Base-by-base conservation (phyloP, 53 echinoderm and acorn worm genomes). In the Holothuria leucospilota region DNA sequence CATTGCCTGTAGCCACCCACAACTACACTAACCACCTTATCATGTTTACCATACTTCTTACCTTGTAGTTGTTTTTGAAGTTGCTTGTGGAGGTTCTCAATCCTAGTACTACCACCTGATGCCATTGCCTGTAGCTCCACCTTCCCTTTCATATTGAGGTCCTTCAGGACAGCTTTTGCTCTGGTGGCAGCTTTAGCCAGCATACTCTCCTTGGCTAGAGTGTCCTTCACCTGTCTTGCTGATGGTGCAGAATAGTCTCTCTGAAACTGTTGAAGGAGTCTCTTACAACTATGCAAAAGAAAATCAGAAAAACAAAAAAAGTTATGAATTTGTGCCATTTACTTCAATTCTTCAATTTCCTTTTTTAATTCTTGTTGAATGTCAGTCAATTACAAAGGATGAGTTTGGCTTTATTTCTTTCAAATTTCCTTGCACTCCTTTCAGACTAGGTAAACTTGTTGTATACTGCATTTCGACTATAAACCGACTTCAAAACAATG, bases 1-100 rank as follows among this genome's bases (percentile, higher is more conserved):
- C 8, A 15, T 16, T 18, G 0, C 56, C 56, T 56, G 8, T 49
- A 49, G 49, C 49, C 15, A 16, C 56, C 56, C 56, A 16, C 18
- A 56, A 56, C 16, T 18, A 56, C 56, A 56, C 56, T 56, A 56
- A 1, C 15, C 56, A 56, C 56, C 56, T 9, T 15, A 3, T 1
- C 0, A 15, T 20, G 24, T 26, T 67, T 67, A 13, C 24, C 67
- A 29, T 26, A 27, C 67, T 13, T 0, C 77, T 23, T 5, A 80
- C 80, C 80, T 80, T 80, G 80, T 34, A 80, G 80, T 62, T 59
- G 56, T 20, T 80, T 80, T 27, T 80, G 80, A 4, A 80, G 80
- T 56, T 80, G 62, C 59, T 80, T 80, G 61, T 80, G 80, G 61
- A 80, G 80, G 80, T 80, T 80, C 34, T 80, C 80, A 13, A 80